Conservation (phyloP, 2,797 vertebrate genomes). For the Cyclura pinguis region DNA sequence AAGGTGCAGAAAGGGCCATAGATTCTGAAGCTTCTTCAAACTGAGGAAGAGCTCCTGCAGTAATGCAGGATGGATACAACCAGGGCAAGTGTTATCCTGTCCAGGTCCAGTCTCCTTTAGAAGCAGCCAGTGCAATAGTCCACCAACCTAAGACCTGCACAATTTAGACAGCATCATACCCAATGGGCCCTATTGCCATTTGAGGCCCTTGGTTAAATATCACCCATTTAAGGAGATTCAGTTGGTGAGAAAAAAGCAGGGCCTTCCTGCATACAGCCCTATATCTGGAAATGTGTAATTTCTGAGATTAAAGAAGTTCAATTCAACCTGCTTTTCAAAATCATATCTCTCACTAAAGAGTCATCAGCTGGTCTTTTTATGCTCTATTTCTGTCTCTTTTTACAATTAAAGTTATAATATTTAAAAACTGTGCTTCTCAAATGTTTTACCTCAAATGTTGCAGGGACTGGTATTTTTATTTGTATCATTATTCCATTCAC, state of each 20-base stretch:
- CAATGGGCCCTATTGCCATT: neutral
- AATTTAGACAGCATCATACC: neutral
- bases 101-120: neutral
- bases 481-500: too few relatives aligned
- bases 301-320: neutral
- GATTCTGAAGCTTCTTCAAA: neutral
- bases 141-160: neutral
- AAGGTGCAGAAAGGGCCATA: neutral
- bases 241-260: neutral
- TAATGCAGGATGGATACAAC: neutral
- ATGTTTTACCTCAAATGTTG: too few relatives aligned
- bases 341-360: neutral
- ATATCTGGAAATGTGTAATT: neutral
- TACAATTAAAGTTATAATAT: too few relatives aligned
- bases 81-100: too few relatives aligned
- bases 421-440: too few relatives aligned
- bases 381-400: too few relatives aligned
- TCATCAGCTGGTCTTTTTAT: neutral
- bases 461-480: too few relatives aligned
- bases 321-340: neutral
- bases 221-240: neutral
- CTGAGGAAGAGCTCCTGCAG: neutral
- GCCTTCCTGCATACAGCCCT: neutral
- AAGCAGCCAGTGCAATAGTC: neutral
- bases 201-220: neutral